Conservation (phyloP, 2,797 vertebrate genomes). For the Pelobates cultripes region DNA sequence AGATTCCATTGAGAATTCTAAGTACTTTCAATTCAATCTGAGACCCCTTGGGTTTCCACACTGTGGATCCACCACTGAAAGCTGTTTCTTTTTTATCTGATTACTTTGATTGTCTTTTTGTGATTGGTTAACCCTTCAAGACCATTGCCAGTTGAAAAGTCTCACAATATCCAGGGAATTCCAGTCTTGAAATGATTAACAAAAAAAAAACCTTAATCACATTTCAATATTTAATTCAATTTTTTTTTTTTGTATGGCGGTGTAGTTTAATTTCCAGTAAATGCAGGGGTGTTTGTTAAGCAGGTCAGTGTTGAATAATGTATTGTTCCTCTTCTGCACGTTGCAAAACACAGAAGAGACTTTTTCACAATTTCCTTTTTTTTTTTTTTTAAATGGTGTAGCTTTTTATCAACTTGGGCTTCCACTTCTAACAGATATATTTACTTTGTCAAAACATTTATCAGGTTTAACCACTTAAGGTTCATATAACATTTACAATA, state of each 20-base stretch:
- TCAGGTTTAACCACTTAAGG: background rate
- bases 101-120: too few relatives aligned
- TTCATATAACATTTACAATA: too few relatives aligned
- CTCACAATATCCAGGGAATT: too few relatives aligned
- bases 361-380: background rate
- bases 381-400: background rate
- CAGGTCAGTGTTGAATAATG: conserved; percentile 48
- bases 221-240: too few relatives aligned
- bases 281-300: conserved; percentile 12
- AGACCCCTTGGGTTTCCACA: background rate
- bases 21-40: too few relatives aligned
- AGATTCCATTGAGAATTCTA: background rate
- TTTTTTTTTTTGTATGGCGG: too few relatives aligned
- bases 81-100: too few relatives aligned
- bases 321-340: conserved; percentile 10
- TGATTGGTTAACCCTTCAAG: too few relatives aligned
- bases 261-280: background rate
- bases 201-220: too few relatives aligned
- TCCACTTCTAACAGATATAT: background rate
- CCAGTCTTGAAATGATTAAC: too few relatives aligned
- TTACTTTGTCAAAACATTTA: background rate
- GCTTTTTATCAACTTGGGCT: background rate
- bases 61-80: background rate
- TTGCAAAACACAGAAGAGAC: conserved; percentile 6
- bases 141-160: too few relatives aligned